Conservation (phyloP, 2,797 vertebrate species). For the Fistularia tabacaria region DNA sequence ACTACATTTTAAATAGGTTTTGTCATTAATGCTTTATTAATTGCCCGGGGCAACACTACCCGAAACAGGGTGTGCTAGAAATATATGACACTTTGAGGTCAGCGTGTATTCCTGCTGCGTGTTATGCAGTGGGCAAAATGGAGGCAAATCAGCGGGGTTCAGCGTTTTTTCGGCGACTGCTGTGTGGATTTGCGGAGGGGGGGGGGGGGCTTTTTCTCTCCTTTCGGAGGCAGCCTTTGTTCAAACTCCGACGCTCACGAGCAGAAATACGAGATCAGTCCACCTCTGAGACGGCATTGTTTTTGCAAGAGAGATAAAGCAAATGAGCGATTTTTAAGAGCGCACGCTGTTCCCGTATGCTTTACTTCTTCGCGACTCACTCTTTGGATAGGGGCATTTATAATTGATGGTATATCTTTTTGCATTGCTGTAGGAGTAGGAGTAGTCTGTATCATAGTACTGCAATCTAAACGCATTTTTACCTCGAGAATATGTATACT, state of each 20-base stretch:
- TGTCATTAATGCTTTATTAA: slow-evolving; percentile 99
- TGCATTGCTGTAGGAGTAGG: slow-evolving; percentile 21
- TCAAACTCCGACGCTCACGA: slow-evolving; percentile 42
- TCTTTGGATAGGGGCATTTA: slow-evolving; percentile 50
- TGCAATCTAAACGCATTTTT: slow-evolving; percentile 6
- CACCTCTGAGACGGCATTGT: slow-evolving; percentile 45
- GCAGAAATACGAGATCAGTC: slow-evolving; percentile 27
- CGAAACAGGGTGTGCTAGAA: slow-evolving; percentile 85
- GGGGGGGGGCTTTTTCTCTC: slow-evolving; percentile 55
- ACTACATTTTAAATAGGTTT: slow-evolving; percentile 95
- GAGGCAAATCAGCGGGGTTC: slow-evolving; percentile 86
- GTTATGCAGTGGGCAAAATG: slow-evolving; percentile 85
- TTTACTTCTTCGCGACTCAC: slow-evolving; percentile 25
- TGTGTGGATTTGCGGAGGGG: slow-evolving; percentile 47
- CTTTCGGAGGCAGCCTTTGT: slow-evolving; percentile 59
- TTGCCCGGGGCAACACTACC: slow-evolving; percentile 88
- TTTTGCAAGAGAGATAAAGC: slow-evolving; percentile 30
- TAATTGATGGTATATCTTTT: slow-evolving; percentile 61
- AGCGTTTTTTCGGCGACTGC: slow-evolving; percentile 56
- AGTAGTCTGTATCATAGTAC: slow-evolving; percentile 3
- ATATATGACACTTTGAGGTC: slow-evolving; percentile 99
- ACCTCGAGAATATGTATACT: background rate
- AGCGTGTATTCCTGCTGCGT: slow-evolving; percentile 86
- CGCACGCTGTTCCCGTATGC: slow-evolving; percentile 11
- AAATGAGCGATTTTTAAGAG: slow-evolving; percentile 38